These are phyloP conservation scores for Lycaon pictus DNA, from an alignment of 2,113 vertebrate genomes.

Conservation along the genomic window DNA sequence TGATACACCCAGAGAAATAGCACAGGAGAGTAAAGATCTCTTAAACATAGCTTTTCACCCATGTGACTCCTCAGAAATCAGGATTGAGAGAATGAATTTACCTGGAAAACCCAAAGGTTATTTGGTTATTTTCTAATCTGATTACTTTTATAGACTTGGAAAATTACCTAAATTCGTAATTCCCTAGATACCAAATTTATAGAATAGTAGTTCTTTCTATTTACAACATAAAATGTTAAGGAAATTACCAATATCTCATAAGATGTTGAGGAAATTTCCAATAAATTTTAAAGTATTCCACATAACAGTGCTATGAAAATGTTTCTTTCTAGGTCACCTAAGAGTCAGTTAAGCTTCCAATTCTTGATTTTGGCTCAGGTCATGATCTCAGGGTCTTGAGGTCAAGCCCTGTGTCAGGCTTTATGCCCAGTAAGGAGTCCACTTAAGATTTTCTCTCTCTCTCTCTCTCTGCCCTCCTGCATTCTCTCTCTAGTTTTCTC, in stretches of 20 bases:
- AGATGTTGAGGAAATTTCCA: constrained; percentile 35
- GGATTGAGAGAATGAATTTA: not conserved
- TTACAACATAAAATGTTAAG: not conserved
- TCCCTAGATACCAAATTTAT: not conserved
- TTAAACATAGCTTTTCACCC: not conserved
- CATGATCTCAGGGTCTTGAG: not conserved
- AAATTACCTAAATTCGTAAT: constrained; percentile 51
- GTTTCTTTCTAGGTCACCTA: not conserved
- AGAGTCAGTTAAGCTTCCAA: not conserved
- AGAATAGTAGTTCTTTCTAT: not conserved
- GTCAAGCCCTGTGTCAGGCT: not conserved
- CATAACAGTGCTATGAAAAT: not conserved
- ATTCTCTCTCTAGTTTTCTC: not conserved
- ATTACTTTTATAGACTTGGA: constrained; percentile 20
- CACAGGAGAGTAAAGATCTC: not conserved
- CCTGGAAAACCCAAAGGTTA: not conserved
- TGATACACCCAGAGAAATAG: not conserved
- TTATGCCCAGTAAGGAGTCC: not conserved
- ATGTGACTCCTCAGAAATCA: not conserved
- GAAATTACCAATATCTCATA: not conserved
- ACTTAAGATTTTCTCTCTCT: not conserved
- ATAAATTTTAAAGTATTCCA: not conserved
- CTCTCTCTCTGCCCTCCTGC: not conserved
- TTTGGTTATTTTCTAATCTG: not conserved
- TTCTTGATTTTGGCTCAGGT: not conserved